Evolutionary conservation across 2,797 vertebrate species (phyloP).

Genomic region (Myiothlypis chrysogaster): DNA sequence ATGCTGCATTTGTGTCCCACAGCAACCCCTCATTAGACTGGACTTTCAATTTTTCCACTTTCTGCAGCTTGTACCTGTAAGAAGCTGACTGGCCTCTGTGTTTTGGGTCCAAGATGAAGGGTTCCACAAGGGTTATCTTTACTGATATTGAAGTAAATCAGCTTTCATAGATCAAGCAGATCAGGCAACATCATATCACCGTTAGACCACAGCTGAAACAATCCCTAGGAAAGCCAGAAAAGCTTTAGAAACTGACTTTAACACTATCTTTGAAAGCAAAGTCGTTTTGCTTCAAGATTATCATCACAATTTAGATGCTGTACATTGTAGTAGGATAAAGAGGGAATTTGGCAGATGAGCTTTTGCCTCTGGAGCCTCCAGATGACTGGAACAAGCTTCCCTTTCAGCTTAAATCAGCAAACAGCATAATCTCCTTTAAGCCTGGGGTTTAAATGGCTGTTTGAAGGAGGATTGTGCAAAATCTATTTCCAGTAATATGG

Average conservation of each 20-base stretch:
- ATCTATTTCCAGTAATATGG: conserved; percentile 65
- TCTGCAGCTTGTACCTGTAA: background rate
- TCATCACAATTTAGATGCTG: conserved; percentile 54
- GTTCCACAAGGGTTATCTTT: background rate
- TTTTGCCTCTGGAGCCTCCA: conserved; percentile 53
- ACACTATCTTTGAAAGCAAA: conserved; percentile 35
- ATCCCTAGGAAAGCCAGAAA: conserved; percentile 39
- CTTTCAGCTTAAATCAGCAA: conserved; percentile 71
- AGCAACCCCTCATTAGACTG: background rate
- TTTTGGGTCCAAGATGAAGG: background rate
- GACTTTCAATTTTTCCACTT: background rate
- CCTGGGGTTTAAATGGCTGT: conserved; percentile 64
- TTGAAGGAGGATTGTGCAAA: conserved; percentile 67
- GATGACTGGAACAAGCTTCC: conserved; percentile 62
- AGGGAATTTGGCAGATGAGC: conserved; percentile 62
- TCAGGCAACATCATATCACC: background rate
- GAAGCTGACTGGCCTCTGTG: background rate
- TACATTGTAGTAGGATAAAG: conserved; percentile 63
- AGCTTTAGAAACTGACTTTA: conserved; percentile 24
- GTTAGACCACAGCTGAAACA: conserved; percentile 22
- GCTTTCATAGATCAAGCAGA: conserved; percentile 10
- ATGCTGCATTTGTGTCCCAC: background rate
- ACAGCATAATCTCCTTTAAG: conserved; percentile 71
- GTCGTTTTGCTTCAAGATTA: conserved; percentile 51
- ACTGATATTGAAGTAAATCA: background rate